A percentile compares a stretch with the other conserved stretches of the same genome.
Conservation (phyloP, 2,888 invertebrate species). For the Ichneumoninae sp. region DNA sequence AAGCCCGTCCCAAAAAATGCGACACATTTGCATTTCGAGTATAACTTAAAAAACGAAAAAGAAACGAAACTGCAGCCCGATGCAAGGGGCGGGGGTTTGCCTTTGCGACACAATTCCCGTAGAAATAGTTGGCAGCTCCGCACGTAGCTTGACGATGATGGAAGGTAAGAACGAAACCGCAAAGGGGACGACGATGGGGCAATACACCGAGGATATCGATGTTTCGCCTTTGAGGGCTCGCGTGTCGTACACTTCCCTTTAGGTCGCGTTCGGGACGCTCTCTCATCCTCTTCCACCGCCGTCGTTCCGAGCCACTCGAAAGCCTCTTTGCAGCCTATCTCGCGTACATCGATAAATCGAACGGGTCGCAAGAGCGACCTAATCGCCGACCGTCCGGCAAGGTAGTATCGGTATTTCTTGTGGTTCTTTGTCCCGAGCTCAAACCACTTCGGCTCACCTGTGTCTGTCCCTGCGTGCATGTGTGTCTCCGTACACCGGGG, state of each 20-base stretch:
- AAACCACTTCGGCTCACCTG: constrained; percentile 73
- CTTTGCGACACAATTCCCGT: constrained; percentile 52
- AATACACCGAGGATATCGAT: constrained; percentile 73
- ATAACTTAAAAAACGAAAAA: not conserved
- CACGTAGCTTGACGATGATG: constrained; percentile 27
- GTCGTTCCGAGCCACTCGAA: not conserved
- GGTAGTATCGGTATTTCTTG: constrained; percentile 82
- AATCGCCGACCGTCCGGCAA: constrained; percentile 70
- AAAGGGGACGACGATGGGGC: constrained; percentile 68
- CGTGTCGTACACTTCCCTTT: constrained; percentile 70
- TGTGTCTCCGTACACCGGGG: not conserved
- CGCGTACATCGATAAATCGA: not conserved
- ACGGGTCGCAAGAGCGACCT: constrained; percentile 74
- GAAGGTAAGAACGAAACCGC: constrained; percentile 74
- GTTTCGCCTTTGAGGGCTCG: constrained; percentile 73
- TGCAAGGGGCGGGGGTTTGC: not conserved
- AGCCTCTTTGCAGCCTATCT: not conserved
- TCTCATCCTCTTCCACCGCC: not conserved
- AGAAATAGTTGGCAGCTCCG: constrained; percentile 30
- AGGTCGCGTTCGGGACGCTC: constrained; percentile 62
- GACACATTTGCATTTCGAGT: not conserved
- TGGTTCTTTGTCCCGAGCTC: constrained; percentile 81
- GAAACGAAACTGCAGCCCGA: constrained; percentile 16
- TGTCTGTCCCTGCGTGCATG: constrained; percentile 68
- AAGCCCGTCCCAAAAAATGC: not conserved